These are phyloP conservation scores for Phyllopteryx taeniolatus DNA, from an alignment of 2,113 vertebrate species.

Conservation along the genomic window DNA sequence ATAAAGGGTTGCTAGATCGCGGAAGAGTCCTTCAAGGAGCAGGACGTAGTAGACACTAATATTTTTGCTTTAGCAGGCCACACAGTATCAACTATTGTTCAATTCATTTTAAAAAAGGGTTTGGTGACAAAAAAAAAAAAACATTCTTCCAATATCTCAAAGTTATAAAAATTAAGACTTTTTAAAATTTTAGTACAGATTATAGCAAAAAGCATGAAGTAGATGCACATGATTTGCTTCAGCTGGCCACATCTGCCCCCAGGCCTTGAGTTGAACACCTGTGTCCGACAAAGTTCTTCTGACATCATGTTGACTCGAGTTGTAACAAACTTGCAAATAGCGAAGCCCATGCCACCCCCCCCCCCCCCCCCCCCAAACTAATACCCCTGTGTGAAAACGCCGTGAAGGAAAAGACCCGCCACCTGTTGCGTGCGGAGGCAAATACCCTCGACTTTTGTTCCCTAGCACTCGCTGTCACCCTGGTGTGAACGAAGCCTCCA, in stretches of 20 bases:
- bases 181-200: neutral
- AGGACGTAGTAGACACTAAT: no score
- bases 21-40: no score
- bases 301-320: neutral
- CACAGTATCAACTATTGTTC: no score
- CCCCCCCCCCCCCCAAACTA: neutral
- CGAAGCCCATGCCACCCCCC: neutral
- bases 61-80: no score
- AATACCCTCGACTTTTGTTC: constrained; percentile 20
- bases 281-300: neutral
- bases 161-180: neutral
- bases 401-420: constrained; percentile 7
- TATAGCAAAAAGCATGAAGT: neutral
- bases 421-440: constrained; percentile 20
- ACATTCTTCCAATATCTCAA: neutral
- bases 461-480: constrained; percentile 46
- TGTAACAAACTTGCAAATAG: neutral
- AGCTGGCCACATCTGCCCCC: neutral
- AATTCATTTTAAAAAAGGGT: no score
- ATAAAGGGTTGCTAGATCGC: no score
- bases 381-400: constrained; percentile 7
- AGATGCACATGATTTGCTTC: neutral
- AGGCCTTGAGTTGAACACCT: no score
- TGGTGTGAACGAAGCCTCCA: constrained; percentile 55
- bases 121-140: no score